Evolutionary conservation across 1,140 invertebrate genomes (phyloP).

Genomic region (Delia radicum): DNA sequence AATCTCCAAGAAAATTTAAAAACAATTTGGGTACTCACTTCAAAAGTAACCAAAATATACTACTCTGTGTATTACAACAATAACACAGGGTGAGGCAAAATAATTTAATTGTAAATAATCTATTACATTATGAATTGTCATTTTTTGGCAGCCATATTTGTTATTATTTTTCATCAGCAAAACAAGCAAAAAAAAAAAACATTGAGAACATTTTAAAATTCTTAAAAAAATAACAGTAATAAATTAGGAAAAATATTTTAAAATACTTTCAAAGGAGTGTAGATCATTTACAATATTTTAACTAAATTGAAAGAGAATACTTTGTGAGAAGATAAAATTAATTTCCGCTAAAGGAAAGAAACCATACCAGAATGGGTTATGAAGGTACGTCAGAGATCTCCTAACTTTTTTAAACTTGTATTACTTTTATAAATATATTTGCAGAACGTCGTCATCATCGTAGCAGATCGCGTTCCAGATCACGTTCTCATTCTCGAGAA

Average conservation of each 20-base stretch:
- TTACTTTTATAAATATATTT: not conserved
- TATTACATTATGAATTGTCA: not conserved
- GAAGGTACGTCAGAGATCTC: not conserved
- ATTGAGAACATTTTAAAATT: not conserved
- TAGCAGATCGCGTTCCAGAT: not conserved
- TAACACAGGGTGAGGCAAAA: not conserved
- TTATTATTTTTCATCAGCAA: not conserved
- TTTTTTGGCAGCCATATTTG: not conserved
- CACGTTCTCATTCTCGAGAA: not conserved
- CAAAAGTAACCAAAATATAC: not conserved
- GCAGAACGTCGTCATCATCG: not conserved
- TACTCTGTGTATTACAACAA: not conserved
- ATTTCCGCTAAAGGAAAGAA: not conserved
- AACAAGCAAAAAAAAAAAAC: not conserved
- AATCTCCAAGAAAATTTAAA: too few relatives aligned
- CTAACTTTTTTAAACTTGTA: not conserved
- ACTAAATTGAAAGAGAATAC: too few relatives aligned
- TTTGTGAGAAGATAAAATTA: too few relatives aligned
- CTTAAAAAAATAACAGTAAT: not conserved
- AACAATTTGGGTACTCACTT: too few relatives aligned
- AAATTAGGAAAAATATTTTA: not conserved
- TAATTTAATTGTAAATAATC: not conserved
- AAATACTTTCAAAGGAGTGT: not conserved
- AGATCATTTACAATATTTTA: not conserved
- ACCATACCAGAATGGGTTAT: not conserved